Evolutionary conservation across 2,113 vertebrate genomes (phyloP).

Genomic region (Capricornis sumatraensis): DNA sequence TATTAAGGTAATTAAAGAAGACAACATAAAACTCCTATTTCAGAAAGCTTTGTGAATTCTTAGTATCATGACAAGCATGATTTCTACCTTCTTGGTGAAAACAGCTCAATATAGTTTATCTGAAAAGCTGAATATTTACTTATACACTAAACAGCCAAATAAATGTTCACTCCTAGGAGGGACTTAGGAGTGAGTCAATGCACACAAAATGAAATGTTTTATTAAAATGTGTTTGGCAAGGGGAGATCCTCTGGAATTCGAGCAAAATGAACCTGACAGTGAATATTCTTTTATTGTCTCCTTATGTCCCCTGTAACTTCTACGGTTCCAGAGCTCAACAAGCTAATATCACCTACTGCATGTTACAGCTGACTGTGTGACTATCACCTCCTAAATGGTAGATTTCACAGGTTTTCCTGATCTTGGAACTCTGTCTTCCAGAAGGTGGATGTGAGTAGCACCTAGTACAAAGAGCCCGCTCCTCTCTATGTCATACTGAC

Average conservation of each 20-base stretch:
- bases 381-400: background rate
- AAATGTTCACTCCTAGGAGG: background rate
- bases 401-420: background rate
- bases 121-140: background rate
- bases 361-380: background rate
- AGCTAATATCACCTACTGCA: fast-evolving
- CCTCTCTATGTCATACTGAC: fast-evolving
- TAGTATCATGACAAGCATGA: background rate
- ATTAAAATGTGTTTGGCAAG: background rate
- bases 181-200: background rate
- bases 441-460: background rate
- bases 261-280: background rate
- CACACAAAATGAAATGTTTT: background rate
- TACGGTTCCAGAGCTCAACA: background rate
- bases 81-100: background rate
- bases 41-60: background rate
- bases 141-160: background rate
- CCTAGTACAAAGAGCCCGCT: too few species aligned
- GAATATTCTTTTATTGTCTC: background rate
- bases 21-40: background rate
- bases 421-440: background rate
- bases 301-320: background rate
- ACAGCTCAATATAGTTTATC: background rate
- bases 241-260: background rate
- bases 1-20: background rate